Conservation (phyloP, 2,113 vertebrate genomes). For the Onychostoma macrolepis region DNA sequence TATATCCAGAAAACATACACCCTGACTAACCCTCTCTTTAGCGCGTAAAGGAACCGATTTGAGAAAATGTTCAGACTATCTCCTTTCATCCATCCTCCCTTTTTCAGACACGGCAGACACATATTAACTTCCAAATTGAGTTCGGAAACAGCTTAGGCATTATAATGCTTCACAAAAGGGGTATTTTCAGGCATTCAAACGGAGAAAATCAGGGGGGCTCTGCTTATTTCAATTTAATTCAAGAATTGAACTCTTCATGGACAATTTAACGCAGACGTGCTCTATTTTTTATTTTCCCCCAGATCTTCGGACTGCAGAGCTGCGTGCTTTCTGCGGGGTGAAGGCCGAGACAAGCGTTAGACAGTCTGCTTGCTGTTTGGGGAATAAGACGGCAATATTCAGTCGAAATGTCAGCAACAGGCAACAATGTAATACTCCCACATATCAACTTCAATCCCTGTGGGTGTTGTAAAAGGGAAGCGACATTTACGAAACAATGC, state of each 20-base stretch:
- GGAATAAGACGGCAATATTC: constrained; percentile 42
- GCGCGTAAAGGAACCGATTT: constrained; percentile 7
- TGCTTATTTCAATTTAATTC: constrained; percentile 59
- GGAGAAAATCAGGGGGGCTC: constrained; percentile 49
- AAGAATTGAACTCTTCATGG: constrained; percentile 55
- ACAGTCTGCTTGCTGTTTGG: constrained; percentile 21
- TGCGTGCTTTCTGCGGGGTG: neutral
- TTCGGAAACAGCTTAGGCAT: constrained; percentile 51
- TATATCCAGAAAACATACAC: constrained; percentile 13
- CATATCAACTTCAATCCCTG: constrained; percentile 64
- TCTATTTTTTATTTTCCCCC: constrained; percentile 36
- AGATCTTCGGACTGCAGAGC: neutral
- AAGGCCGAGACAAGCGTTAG: neutral
- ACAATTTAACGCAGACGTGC: constrained; percentile 48
- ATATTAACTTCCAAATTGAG: constrained; percentile 62
- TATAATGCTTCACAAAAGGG: constrained; percentile 58
- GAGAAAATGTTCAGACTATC: constrained; percentile 28
- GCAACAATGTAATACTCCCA: constrained; percentile 66
- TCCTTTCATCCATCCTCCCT: constrained; percentile 60
- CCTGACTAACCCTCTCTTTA: constrained; percentile 39
- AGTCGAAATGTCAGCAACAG: constrained; percentile 70
- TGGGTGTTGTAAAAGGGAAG: constrained; percentile 67
- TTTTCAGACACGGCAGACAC: constrained; percentile 17
- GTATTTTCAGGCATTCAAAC: constrained; percentile 54
- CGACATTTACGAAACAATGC: constrained; percentile 71